Evolutionary conservation across 2,113 vertebrate species (phyloP).

Genomic region (Xenus cinereus): DNA sequence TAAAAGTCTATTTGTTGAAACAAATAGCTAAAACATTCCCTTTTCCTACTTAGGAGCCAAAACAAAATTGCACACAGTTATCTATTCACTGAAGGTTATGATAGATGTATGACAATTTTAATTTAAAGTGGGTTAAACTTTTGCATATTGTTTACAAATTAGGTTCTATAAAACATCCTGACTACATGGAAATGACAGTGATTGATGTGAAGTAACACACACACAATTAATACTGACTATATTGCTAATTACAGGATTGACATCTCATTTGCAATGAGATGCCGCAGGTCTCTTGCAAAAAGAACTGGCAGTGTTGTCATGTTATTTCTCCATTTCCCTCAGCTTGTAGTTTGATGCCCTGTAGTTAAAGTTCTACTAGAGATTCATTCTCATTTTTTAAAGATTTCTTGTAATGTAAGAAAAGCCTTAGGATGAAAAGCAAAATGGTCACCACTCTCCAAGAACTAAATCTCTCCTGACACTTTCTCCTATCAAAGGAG

Average conservation of each 20-base stretch:
- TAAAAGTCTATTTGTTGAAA: not conserved
- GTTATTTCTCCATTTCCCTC: not conserved
- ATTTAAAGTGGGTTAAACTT: slow-evolving; percentile 15
- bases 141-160: slow-evolving; percentile 43
- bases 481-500: not conserved
- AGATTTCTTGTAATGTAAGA: not conserved
- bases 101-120: not conserved
- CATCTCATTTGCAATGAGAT: slow-evolving; percentile 19
- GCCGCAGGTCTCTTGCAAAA: not conserved
- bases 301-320: not conserved
- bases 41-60: not conserved
- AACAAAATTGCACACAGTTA: not conserved
- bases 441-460: not conserved
- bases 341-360: not conserved
- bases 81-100: not conserved
- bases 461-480: not conserved
- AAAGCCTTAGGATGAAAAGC: not conserved
- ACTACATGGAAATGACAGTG: slow-evolving; percentile 1
- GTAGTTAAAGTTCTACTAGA: not conserved
- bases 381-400: not conserved
- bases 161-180: slow-evolving; percentile 26
- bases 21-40: not conserved
- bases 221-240: slow-evolving; percentile 39
- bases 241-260: slow-evolving; percentile 44
- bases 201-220: slow-evolving; percentile 24